Evolutionary conservation across 2,888 invertebrate species (phyloP).

Genomic region (Hedychridium roseum): DNA sequence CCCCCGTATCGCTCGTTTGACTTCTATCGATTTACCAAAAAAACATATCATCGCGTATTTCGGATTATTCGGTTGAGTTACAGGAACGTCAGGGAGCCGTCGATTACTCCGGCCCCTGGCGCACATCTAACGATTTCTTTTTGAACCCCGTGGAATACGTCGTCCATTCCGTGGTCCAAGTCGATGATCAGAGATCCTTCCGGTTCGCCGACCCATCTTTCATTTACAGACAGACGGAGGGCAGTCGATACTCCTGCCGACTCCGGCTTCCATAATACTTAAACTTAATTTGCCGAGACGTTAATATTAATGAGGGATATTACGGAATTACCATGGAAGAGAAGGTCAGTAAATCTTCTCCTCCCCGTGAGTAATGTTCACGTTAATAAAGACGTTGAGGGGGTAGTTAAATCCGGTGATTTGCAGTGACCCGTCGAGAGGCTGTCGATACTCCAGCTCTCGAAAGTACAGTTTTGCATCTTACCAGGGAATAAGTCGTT

Average conservation of each 20-base stretch:
- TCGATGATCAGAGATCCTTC: conserved; percentile 20
- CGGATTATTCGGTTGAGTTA: background rate
- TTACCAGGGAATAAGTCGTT: background rate
- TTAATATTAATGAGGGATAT: too few relatives aligned
- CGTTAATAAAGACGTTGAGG: too few relatives aligned
- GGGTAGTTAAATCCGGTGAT: too few relatives aligned
- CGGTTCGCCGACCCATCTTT: conserved; percentile 11
- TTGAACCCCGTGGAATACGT: conserved; percentile 30
- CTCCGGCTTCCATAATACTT: too few relatives aligned
- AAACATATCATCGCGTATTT: background rate
- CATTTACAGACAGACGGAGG: conserved; percentile 19
- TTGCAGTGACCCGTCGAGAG: conserved; percentile 39
- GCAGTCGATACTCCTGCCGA: conserved; percentile 54
- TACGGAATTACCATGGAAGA: too few relatives aligned
- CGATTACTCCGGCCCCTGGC: conserved; percentile 14
- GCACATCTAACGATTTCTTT: conserved; percentile 5
- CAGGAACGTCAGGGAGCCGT: conserved; percentile 20
- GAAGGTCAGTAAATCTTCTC: too few relatives aligned
- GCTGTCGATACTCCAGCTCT: conserved; percentile 58
- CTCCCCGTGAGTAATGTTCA: too few relatives aligned
- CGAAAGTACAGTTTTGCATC: conserved; percentile 2
- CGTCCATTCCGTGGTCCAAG: conserved; percentile 45
- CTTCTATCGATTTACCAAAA: background rate
- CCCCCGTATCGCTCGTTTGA: conserved; percentile 10
- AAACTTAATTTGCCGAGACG: too few relatives aligned